phyloP scores from a whole-genome alignment of 2,113 vertebrate genomes.

The Lepus americanus region DNA sequence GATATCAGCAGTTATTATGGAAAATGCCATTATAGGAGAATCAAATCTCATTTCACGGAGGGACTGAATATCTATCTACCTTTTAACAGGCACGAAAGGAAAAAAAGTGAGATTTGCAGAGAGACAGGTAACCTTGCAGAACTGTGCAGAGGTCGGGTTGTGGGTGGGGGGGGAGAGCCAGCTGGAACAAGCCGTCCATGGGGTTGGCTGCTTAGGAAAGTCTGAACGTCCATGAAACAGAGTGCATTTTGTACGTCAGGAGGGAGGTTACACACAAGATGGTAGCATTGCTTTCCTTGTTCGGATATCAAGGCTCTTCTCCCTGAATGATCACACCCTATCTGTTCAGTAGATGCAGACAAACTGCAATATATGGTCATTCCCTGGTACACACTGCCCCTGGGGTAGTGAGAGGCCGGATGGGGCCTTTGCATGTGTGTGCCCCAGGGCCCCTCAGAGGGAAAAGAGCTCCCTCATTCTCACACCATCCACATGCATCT shows the following conservation, averaged over 20 bases:
- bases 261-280: not conserved
- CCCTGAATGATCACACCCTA: not conserved
- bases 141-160: not conserved
- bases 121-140: constrained; percentile 42
- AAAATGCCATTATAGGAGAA: constrained; percentile 72
- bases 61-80: constrained; percentile 51
- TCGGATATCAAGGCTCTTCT: not conserved
- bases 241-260: not conserved
- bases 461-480: not conserved
- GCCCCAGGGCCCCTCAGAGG: not conserved
- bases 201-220: not conserved
- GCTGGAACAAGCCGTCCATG: not conserved
- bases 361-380: not conserved
- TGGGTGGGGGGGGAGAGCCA: not conserved
- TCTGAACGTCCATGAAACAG: not conserved
- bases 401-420: not conserved
- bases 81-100: constrained; percentile 28
- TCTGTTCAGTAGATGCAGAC: not conserved
- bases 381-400: not conserved
- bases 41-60: constrained; percentile 75
- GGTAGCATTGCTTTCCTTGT: not conserved
- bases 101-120: constrained; percentile 36
- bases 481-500: too few relatives aligned
- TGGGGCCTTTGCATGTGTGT: not conserved
- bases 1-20: constrained; percentile 71